Evolutionary conservation across 1,140 invertebrate genomes (phyloP).

Genomic region (Teleopsis dalmanni): DNA sequence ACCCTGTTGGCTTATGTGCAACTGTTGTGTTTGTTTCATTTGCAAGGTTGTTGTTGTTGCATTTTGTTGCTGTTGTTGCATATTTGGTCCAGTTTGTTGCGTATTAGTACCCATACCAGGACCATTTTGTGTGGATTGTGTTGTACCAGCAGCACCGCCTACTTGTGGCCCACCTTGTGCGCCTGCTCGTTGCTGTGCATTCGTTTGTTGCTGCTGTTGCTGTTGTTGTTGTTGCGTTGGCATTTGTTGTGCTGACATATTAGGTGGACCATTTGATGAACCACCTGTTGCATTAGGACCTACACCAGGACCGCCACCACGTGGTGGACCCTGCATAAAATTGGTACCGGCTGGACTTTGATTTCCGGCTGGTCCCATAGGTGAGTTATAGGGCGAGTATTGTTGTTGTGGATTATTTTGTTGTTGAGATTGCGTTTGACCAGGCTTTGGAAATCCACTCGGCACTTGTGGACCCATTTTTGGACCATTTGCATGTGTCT

Average conservation of each 20-base stretch:
- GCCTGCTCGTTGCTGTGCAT: slow-evolving; percentile 8
- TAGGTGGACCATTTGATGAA: slow-evolving; percentile 52
- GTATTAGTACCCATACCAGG: slow-evolving; percentile 18
- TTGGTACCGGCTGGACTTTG: slow-evolving; percentile 32
- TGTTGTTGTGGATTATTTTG: slow-evolving; percentile 57
- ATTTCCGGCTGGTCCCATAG: slow-evolving; percentile 49
- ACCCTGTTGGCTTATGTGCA: slow-evolving; percentile 72
- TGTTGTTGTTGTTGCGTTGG: slow-evolving; percentile 25
- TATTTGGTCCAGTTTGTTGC: slow-evolving; percentile 6
- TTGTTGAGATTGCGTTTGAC: slow-evolving; percentile 31
- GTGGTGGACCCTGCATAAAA: slow-evolving; percentile 34
- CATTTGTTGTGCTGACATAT: slow-evolving; percentile 50
- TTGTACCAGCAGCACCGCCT: slow-evolving; percentile 3
- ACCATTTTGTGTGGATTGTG: slow-evolving; percentile 26
- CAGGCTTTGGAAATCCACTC: slow-evolving; percentile 42
- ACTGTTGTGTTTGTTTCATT: slow-evolving; percentile 77
- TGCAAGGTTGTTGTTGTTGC: slow-evolving; percentile 54
- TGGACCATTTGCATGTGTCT: slow-evolving; percentile 19
- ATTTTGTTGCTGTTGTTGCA: slow-evolving; percentile 28
- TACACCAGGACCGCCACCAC: slow-evolving; percentile 52
- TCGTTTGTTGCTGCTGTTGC: slow-evolving; percentile 27
- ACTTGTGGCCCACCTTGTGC: slow-evolving; percentile 8
- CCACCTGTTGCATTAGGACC: slow-evolving; percentile 52
- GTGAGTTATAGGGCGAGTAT: slow-evolving; percentile 62
- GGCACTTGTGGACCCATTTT: slow-evolving; percentile 29